phyloP scores from a whole-genome alignment of 2,888 invertebrate genomes.

The Anagyrus pseudococci region DNA sequence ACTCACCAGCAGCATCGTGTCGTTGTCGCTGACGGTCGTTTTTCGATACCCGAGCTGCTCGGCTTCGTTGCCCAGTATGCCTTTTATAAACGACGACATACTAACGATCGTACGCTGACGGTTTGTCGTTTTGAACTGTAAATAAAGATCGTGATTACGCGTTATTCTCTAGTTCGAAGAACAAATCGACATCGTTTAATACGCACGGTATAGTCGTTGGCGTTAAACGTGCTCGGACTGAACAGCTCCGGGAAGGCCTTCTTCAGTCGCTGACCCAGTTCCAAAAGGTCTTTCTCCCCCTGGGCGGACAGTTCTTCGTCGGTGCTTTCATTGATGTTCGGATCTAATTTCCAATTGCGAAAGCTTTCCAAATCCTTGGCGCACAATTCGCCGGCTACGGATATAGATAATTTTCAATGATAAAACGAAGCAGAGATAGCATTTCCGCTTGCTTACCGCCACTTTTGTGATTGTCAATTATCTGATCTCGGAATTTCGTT shows the following conservation, averaged over 20 bases:
- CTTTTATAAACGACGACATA: constrained; percentile 71
- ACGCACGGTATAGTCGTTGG: background rate
- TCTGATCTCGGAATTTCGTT: constrained; percentile 67
- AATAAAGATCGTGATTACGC: background rate
- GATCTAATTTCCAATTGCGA: constrained; percentile 71
- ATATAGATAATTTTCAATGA: background rate
- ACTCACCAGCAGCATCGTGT: constrained; percentile 60
- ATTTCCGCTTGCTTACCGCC: constrained; percentile 58
- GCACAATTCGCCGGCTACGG: constrained; percentile 63
- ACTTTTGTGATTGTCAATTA: constrained; percentile 71
- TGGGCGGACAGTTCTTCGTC: constrained; percentile 69
- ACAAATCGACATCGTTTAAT: background rate
- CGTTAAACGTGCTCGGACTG: constrained; percentile 32
- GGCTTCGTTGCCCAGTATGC: constrained; percentile 65
- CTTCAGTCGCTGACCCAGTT: constrained; percentile 71
- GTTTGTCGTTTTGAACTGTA: constrained; percentile 60
- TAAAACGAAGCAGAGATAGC: background rate
- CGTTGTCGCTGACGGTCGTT: constrained; percentile 47
- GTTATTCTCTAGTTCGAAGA: background rate
- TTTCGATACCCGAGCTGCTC: background rate
- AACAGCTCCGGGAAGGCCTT: constrained; percentile 70
- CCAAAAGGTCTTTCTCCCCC: constrained; percentile 68
- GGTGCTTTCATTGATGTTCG: constrained; percentile 66
- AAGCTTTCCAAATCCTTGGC: constrained; percentile 70
- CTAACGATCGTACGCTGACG: constrained; percentile 68